A percentile compares a stretch with the other conserved stretches of the same genome.
phyloP scores from a whole-genome alignment of 2,888 invertebrate species.

The Aspidapion aeneum region DNA sequence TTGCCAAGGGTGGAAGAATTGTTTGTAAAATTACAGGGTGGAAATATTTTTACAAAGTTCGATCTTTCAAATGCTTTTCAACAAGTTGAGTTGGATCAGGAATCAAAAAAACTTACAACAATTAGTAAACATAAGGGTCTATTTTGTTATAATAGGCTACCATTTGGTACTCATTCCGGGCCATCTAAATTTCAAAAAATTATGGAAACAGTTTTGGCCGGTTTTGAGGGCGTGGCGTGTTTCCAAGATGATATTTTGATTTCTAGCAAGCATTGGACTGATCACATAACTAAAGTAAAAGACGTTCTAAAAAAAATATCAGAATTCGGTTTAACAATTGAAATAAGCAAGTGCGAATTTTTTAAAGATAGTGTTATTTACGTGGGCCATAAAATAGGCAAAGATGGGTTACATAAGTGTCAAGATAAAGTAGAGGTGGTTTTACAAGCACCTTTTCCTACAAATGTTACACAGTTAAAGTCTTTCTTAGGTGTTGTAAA shows the following conservation, averaged over 20 bases:
- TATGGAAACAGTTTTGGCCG: slow-evolving; percentile 12
- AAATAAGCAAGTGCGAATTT: slow-evolving; percentile 11
- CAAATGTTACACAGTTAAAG: slow-evolving; percentile 11
- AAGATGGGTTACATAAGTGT: slow-evolving; percentile 12
- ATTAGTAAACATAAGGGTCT: slow-evolving; percentile 10
- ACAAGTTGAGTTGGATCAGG: slow-evolving; percentile 9
- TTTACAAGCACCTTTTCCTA: slow-evolving; percentile 1
- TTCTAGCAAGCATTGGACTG: background rate
- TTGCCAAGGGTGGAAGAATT: slow-evolving; percentile 1
- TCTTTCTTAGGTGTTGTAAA: slow-evolving; percentile 14
- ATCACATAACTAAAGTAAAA: slow-evolving; percentile 7
- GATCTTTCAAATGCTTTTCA: slow-evolving; percentile 10
- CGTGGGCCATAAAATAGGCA: slow-evolving; percentile 15
- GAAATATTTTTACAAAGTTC: slow-evolving; percentile 3
- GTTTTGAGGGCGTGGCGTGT: slow-evolving; percentile 14
- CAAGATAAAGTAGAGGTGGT: slow-evolving; percentile 9
- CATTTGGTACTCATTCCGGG: slow-evolving; percentile 10
- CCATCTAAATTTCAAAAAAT: slow-evolving; percentile 16
- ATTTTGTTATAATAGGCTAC: slow-evolving; percentile 14
- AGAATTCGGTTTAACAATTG: slow-evolving; percentile 5
- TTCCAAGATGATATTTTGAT: slow-evolving; percentile 12
- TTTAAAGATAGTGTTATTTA: slow-evolving; percentile 9
- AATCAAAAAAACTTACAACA: background rate
- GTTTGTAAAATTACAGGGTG: background rate
- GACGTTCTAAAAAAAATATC: slow-evolving; percentile 6